phyloP scores from a whole-genome alignment of 2,888 invertebrate species.

The Byasa hedistus region DNA sequence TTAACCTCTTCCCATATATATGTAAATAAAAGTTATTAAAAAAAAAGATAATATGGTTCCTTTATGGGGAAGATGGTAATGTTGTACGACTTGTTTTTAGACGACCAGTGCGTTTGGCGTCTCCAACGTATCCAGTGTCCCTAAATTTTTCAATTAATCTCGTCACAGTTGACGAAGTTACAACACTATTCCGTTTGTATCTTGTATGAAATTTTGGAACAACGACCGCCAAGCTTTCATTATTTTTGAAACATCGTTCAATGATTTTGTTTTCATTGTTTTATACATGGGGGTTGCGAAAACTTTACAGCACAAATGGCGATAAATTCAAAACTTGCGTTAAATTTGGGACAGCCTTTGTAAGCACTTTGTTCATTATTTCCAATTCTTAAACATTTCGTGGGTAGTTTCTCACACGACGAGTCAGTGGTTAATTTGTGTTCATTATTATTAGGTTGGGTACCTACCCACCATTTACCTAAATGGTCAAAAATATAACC shows the following conservation, averaged over 20 bases:
- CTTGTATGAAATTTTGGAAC: conserved; percentile 34
- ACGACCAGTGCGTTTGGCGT: conserved; percentile 35
- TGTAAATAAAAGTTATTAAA: no score
- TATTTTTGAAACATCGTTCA: conserved; percentile 34
- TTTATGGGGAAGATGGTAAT: no score
- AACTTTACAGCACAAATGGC: not conserved
- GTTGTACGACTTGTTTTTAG: conserved; percentile 37
- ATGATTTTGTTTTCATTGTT: conserved; percentile 17
- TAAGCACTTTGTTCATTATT: no score
- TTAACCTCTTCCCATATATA: no score
- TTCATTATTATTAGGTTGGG: no score
- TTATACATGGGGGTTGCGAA: not conserved
- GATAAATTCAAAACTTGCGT: not conserved
- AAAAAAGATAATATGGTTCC: no score
- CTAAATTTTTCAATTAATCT: conserved; percentile 43
- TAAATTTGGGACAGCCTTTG: not conserved
- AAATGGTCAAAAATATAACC: no score
- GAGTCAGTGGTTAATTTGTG: no score
- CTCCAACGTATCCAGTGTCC: conserved; percentile 41
- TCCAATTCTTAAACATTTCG: no score
- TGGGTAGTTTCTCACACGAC: no score
- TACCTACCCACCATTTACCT: no score
- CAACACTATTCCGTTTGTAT: conserved; percentile 41
- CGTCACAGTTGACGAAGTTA: conserved; percentile 42
- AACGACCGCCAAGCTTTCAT: conserved; percentile 35